Conservation (phyloP, 2,797 vertebrate genomes). For the Champsocephalus esox region DNA sequence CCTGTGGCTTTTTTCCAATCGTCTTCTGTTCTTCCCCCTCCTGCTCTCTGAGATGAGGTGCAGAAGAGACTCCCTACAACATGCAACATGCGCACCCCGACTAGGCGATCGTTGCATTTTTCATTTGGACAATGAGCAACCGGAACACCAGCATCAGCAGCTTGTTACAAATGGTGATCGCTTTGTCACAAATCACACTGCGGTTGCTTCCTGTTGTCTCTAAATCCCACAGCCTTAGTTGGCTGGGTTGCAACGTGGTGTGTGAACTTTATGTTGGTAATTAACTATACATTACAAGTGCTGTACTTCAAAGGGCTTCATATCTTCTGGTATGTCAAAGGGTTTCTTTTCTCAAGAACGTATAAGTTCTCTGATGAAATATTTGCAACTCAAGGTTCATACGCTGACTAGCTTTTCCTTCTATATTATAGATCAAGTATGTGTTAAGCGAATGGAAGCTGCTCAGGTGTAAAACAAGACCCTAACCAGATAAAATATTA, state of each 20-base stretch:
- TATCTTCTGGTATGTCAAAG: background rate
- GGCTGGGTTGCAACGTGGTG: slow-evolving; percentile 2
- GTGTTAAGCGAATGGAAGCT: background rate
- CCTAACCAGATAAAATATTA: background rate
- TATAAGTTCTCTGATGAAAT: background rate
- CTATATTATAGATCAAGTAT: background rate
- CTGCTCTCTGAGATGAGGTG: slow-evolving; percentile 60
- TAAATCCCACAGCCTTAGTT: slow-evolving; percentile 32
- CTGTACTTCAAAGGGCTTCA: background rate
- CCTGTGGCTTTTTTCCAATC: slow-evolving; percentile 68
- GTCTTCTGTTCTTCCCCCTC: slow-evolving; percentile 64
- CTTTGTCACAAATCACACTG: slow-evolving; percentile 68
- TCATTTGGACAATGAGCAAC: slow-evolving; percentile 60
- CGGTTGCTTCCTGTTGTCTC: slow-evolving; percentile 42
- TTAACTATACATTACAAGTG: slow-evolving; percentile 3
- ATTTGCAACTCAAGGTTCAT: background rate
- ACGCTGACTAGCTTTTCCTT: background rate
- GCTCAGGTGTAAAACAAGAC: background rate
- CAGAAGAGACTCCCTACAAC: slow-evolving; percentile 54
- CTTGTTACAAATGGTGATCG: slow-evolving; percentile 68
- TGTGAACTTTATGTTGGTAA: background rate
- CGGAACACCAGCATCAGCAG: slow-evolving; percentile 63
- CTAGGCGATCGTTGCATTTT: slow-evolving; percentile 62
- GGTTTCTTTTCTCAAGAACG: background rate
- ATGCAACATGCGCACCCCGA: slow-evolving; percentile 47